Conservation (phyloP, 2,888 invertebrate species). For the Cryptophagus acutangulus region DNA sequence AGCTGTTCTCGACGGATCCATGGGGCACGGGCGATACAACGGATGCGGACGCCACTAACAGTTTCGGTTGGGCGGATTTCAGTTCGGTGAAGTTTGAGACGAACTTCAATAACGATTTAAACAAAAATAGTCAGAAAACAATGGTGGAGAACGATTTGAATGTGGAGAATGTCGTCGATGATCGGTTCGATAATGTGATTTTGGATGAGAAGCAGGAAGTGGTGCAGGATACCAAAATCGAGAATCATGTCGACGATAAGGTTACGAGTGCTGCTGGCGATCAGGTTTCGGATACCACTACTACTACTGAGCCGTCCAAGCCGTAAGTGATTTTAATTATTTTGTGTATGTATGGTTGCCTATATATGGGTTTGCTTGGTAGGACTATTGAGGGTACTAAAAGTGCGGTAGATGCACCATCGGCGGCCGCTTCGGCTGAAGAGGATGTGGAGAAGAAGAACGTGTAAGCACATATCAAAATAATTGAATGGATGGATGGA, state of each 20-base stretch:
- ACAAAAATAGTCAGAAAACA: constrained; percentile 4
- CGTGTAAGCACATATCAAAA: constrained; percentile 38
- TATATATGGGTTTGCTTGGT: background rate
- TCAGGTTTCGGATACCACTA: constrained; percentile 12
- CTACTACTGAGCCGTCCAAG: constrained; percentile 33
- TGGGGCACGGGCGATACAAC: constrained; percentile 33
- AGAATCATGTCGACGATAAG: too few relatives aligned
- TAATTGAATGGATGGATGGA: constrained; percentile 34
- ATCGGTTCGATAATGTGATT: constrained; percentile 12
- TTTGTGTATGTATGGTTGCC: too few relatives aligned
- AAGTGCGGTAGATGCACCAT: background rate
- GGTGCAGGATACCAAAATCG: too few relatives aligned
- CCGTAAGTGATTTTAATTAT: constrained; percentile 24
- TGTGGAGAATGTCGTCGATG: constrained; percentile 31
- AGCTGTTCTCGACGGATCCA: constrained; percentile 32
- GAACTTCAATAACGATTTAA: constrained; percentile 26
- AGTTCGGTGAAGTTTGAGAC: constrained; percentile 39
- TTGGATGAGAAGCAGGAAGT: constrained; percentile 15
- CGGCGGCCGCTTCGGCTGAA: background rate
- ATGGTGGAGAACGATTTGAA: constrained; percentile 30
- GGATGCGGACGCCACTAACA: constrained; percentile 15
- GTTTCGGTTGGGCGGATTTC: constrained; percentile 48
- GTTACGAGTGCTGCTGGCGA: constrained; percentile 12
- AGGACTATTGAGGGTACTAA: background rate
- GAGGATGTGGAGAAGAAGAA: constrained; percentile 1